Percentiles rank a stretch among this genome's conserved stretches.
These are phyloP conservation scores for Mormyrus proboscirostris DNA, from an alignment of 2,797 vertebrate species.

Conservation along the genomic window DNA sequence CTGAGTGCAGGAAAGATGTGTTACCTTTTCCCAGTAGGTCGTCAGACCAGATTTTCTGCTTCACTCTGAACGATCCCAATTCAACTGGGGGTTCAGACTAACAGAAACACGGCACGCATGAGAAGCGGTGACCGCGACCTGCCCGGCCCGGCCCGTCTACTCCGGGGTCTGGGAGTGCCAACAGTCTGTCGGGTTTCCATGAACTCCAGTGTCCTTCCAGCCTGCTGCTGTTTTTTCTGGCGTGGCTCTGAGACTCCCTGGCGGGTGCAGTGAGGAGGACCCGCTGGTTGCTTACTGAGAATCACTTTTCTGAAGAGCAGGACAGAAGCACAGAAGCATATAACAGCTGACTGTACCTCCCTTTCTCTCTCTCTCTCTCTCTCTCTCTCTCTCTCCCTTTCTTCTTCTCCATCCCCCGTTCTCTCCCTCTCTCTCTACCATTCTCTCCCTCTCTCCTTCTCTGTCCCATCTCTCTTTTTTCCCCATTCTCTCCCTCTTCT, in stretches of 20 bases:
- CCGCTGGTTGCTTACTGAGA: constrained; percentile 60
- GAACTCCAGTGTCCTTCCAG: background rate
- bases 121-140: background rate
- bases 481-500: background rate
- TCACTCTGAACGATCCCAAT: background rate
- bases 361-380: background rate
- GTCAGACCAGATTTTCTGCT: background rate
- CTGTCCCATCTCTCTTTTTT: background rate
- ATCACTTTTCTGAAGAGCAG: constrained; percentile 50
- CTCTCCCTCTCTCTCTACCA: background rate
- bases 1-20: background rate
- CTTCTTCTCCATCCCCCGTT: background rate
- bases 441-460: background rate
- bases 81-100: background rate
- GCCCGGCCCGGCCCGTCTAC: background rate
- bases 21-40: background rate
- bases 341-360: constrained; percentile 38
- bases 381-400: background rate
- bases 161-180: background rate
- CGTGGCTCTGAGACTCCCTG: background rate
- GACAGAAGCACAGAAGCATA: constrained; percentile 57
- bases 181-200: background rate
- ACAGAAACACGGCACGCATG: background rate
- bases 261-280: constrained; percentile 41
- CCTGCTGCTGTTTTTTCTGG: background rate